These are phyloP conservation scores for Coecobrya sp. DNA, from an alignment of 2,888 invertebrate species.

Conservation along the genomic window DNA sequence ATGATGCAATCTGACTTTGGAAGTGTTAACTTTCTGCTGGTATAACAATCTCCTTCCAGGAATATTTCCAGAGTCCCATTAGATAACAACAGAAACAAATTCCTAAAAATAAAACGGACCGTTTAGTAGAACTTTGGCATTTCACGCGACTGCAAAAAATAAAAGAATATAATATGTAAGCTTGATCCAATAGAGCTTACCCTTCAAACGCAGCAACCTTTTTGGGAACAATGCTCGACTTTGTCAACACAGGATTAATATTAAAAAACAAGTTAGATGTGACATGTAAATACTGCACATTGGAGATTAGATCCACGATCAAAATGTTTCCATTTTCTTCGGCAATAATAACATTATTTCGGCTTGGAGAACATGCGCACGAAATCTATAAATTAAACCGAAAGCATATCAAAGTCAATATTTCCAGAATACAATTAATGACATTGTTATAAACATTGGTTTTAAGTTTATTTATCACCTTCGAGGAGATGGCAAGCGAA, in stretches of 20 bases:
- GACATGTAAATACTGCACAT: neutral
- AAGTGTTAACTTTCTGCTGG: constrained; percentile 35
- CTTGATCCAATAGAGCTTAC: constrained; percentile 57
- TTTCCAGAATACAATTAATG: too few relatives aligned
- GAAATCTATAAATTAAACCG: constrained; percentile 69
- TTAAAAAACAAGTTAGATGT: constrained; percentile 7
- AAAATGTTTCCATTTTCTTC: constrained; percentile 74
- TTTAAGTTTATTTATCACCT: constrained; percentile 27
- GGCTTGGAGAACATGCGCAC: constrained; percentile 72
- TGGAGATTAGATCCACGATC: constrained; percentile 20
- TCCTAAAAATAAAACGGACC: constrained; percentile 59
- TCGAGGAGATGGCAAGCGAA: neutral
- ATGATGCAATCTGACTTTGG: constrained; percentile 54
- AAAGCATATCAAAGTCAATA: neutral
- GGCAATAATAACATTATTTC: constrained; percentile 72
- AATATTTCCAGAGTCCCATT: constrained; percentile 82
- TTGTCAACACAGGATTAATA: neutral
- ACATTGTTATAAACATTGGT: neutral
- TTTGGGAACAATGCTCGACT: constrained; percentile 37
- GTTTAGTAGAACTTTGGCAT: neutral
- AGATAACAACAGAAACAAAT: constrained; percentile 81
- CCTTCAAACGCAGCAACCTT: constrained; percentile 80
- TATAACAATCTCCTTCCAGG: constrained; percentile 58
- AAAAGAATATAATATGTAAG: neutral
- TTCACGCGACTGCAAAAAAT: neutral